Conservation (phyloP, 2,888 invertebrate species). For the Nemoura dubitans region DNA sequence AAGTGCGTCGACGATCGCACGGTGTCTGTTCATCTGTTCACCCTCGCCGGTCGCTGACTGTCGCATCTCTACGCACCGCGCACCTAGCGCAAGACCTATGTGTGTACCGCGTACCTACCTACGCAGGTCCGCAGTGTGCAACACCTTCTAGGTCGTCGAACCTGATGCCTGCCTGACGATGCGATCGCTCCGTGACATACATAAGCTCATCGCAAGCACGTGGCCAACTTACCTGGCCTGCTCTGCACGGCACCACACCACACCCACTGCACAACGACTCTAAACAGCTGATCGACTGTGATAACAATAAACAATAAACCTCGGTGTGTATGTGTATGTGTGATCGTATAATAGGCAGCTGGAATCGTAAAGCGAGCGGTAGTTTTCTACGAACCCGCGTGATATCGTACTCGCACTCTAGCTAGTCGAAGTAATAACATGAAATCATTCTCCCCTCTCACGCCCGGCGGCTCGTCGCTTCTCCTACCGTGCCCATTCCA, state of each 20-base stretch:
- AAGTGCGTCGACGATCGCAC: too few relatives aligned
- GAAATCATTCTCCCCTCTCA: conserved; percentile 26
- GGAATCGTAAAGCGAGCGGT: background rate
- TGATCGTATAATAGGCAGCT: too few relatives aligned
- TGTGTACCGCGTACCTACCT: background rate
- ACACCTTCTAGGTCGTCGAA: conserved; percentile 36
- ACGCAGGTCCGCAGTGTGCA: background rate
- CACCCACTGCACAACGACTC: conserved; percentile 18
- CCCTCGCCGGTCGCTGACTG: too few relatives aligned
- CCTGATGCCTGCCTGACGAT: background rate
- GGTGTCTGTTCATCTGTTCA: too few relatives aligned
- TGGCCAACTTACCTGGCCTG: conserved; percentile 19
- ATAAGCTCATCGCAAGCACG: conserved; percentile 16
- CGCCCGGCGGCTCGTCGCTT: conserved; percentile 34
- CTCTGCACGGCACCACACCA: background rate
- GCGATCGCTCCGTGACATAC: conserved; percentile 26
- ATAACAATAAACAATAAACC: conserved; percentile 39
- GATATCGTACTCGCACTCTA: conserved; percentile 40
- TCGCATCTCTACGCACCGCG: too few relatives aligned
- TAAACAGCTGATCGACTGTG: conserved; percentile 31
- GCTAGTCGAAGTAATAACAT: background rate
- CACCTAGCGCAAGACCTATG: too few relatives aligned
- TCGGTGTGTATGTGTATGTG: background rate
- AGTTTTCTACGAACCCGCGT: conserved; percentile 44
- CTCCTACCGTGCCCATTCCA: conserved; percentile 21